These are phyloP conservation scores for Sipha flava DNA, from an alignment of 1,140 invertebrate species.

Conservation along the genomic window DNA sequence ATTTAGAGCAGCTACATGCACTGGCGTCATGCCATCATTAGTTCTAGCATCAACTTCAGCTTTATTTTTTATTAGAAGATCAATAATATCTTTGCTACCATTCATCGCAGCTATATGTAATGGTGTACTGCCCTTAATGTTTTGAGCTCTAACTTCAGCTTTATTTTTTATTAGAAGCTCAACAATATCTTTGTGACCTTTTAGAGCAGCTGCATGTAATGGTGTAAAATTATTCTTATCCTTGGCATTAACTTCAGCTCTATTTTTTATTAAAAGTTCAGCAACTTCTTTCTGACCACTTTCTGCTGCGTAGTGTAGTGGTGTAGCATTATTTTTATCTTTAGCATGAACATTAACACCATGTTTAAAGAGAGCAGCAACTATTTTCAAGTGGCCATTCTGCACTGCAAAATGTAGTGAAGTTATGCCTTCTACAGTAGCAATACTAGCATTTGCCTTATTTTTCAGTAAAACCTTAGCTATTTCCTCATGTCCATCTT, in stretches of 20 bases:
- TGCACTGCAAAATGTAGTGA: too few relatives aligned
- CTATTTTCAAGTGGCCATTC: too few relatives aligned
- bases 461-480: background rate
- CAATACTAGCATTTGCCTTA: background rate
- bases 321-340: too few relatives aligned
- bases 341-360: too few relatives aligned
- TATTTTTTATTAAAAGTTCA: background rate
- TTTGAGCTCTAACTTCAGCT: background rate
- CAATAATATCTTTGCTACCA: conserved; percentile 44
- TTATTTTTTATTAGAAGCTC: background rate
- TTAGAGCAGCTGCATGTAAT: conserved; percentile 83
- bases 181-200: conserved; percentile 37
- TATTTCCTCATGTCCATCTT: background rate
- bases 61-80: conserved; percentile 42
- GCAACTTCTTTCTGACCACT: background rate
- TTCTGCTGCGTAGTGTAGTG: background rate
- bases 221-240: conserved; percentile 49
- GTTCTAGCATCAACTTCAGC: conserved; percentile 38
- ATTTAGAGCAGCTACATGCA: too few relatives aligned
- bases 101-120: conserved; percentile 46
- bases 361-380: too few relatives aligned
- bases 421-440: background rate
- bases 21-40: too few relatives aligned
- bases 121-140: conserved; percentile 32
- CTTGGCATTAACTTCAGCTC: background rate